Base-by-base conservation (phyloP, 2,797 vertebrate species). In the Helostoma temminkii region DNA sequence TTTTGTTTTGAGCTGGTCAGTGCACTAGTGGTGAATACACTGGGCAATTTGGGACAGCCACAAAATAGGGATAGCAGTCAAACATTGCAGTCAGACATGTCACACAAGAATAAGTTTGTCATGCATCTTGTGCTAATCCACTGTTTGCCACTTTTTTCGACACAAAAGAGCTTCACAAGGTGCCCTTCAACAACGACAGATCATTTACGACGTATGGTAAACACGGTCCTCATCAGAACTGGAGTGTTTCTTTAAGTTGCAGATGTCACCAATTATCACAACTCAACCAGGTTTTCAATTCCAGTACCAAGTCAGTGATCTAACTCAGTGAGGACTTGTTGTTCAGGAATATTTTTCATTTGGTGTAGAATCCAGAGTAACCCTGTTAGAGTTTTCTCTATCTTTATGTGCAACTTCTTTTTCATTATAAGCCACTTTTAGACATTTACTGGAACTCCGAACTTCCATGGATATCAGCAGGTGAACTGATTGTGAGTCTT, bases 221-320 rank as follows among this genome's bases (percentile, higher is more conserved):
- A 64, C 61, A 53, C 41, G 37, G 64, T 64, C 21, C 67, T 71
- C 58, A 64, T 55, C 58, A 42, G 49, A 30, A 24, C 61, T 32
- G 39, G 1, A 54, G 49, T 66, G 61, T 9, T 9, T 5, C 11
- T 43, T 49, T 42, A 48, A 34, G 43, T 50, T 26, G 36, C 47
- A 49, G 16, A 78, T 82, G 73, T 65, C 57, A 18, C 43, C 74
- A 75, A 70, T 80, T 69, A 82, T 78, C 59, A 77, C 53, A 72
- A 63, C 56, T 43, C 48, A 71, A 47, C 59, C 42, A 49, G 69
- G 79, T 30, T 47, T 37, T 50, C 16, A 72, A 66, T 74, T 45
- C 30, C 18, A 74, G 2, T 45, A n/a, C 49, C 18, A 21, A 32
- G 56, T 54, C 59, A 25, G n/a, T n/a, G n/a, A 15, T 64, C 54